These are phyloP conservation scores for Gambelia wislizenii DNA, from an alignment of 2,797 vertebrate genomes.

Conservation along the genomic window DNA sequence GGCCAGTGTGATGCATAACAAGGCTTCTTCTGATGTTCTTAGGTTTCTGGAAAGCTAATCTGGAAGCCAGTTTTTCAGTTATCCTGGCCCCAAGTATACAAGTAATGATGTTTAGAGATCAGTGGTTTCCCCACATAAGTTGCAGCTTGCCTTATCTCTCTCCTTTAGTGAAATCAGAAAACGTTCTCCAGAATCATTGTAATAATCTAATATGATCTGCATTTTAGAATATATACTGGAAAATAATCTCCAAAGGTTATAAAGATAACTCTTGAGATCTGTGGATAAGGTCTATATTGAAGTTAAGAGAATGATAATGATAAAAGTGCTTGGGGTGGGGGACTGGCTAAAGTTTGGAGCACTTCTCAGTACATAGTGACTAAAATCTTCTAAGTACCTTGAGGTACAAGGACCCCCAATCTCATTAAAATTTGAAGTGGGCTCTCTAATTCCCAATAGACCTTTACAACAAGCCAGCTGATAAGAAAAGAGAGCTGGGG, in stretches of 20 bases:
- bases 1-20: too few relatives aligned
- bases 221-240: conserved; percentile 33
- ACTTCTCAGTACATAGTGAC: conserved; percentile 46
- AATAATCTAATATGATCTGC: not conserved
- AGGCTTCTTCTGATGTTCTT: too few relatives aligned
- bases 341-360: not conserved
- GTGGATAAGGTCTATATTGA: not conserved
- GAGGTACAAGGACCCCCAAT: not conserved
- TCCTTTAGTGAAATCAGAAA: not conserved
- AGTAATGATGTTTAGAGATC: too few relatives aligned
- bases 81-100: too few relatives aligned
- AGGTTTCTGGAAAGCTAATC: too few relatives aligned
- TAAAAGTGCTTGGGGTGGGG: too few relatives aligned
- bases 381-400: conserved; percentile 4
- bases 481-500: not conserved
- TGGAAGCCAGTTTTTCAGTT: too few relatives aligned
- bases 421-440: conserved; percentile 39
- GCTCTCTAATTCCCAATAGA: not conserved
- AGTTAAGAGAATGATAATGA: too few relatives aligned
- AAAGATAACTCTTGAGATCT: conserved; percentile 16
- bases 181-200: not conserved
- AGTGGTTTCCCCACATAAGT: too few relatives aligned
- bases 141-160: not conserved
- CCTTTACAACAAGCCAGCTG: conserved; percentile 5
- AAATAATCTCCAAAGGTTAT: conserved; percentile 5